Conservation (phyloP, 1,140 invertebrate species). For the Pogonomyrmex californicus region DNA sequence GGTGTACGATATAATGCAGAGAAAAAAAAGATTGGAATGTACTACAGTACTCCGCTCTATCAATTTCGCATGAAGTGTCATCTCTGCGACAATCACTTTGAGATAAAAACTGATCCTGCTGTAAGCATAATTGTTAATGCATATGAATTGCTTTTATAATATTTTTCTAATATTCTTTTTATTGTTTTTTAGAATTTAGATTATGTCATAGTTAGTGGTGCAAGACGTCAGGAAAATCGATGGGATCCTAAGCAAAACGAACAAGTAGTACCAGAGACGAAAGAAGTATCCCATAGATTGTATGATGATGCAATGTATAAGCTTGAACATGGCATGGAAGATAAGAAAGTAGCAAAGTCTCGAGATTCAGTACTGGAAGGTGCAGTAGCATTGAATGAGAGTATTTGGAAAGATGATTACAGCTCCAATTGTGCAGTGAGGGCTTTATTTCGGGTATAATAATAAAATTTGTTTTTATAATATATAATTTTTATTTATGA, state of each 20-base stretch:
- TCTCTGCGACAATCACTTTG: conserved; percentile 98
- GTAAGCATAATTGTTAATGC: conserved; percentile 88
- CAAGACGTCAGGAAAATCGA: conserved; percentile 97
- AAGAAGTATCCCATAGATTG: conserved; percentile 94
- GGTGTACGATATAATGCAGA: conserved; percentile 99
- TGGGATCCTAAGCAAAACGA: conserved; percentile 99
- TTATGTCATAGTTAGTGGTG: conserved; percentile 98
- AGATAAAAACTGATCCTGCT: conserved; percentile 99
- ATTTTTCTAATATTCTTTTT: background rate
- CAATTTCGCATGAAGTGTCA: conserved; percentile 99
- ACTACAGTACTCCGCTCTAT: conserved; percentile 98
- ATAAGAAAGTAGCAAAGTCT: conserved; percentile 91
- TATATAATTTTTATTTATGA: conserved; percentile 21
- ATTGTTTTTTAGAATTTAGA: conserved; percentile 95
- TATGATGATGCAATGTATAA: conserved; percentile 99
- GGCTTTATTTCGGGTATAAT: conserved; percentile 93
- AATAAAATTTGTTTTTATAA: conserved; percentile 69
- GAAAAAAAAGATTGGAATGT: conserved; percentile 99
- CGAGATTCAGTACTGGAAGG: conserved; percentile 91
- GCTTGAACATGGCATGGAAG: conserved; percentile 96
- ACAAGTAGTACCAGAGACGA: conserved; percentile 96
- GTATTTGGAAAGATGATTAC: conserved; percentile 96
- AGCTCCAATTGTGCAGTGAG: conserved; percentile 94
- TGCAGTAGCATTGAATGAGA: conserved; percentile 93
- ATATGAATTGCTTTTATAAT: conserved; percentile 6